Evolutionary conservation across 2,113 vertebrate species (phyloP).

Genomic region (Arvicanthis niloticus): DNA sequence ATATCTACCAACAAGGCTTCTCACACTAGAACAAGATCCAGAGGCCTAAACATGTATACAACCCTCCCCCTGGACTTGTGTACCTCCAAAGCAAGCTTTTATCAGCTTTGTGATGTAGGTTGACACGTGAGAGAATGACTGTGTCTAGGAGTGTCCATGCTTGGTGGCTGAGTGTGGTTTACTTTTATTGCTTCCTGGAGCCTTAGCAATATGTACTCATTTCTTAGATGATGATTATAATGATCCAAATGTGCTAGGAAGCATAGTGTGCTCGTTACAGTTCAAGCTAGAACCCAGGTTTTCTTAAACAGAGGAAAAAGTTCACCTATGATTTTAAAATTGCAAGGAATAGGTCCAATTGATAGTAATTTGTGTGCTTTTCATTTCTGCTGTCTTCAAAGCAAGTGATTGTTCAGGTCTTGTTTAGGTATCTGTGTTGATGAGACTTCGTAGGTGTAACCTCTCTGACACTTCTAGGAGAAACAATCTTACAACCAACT

Average conservation of each 20-base stretch:
- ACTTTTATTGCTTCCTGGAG: background rate
- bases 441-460: background rate
- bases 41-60: background rate
- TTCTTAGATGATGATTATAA: background rate
- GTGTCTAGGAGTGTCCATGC: background rate
- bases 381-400: conserved; percentile 8
- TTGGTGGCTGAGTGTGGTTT: conserved; percentile 24
- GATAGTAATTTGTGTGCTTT: background rate
- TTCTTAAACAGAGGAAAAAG: background rate
- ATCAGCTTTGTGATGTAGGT: background rate
- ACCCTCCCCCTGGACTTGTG: background rate
- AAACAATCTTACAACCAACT: background rate
- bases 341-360: background rate
- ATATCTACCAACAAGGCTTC: background rate
- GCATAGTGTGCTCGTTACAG: background rate
- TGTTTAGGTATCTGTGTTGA: background rate
- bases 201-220: background rate
- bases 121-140: background rate
- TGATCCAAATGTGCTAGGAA: background rate
- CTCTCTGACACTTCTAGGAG: background rate
- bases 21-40: background rate
- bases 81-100: background rate
- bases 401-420: background rate
- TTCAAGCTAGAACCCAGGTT: background rate
- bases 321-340: background rate